These are phyloP conservation scores for Dicerorhinus sumatrensis DNA, from an alignment of 2,113 vertebrate species.

Conservation along the genomic window DNA sequence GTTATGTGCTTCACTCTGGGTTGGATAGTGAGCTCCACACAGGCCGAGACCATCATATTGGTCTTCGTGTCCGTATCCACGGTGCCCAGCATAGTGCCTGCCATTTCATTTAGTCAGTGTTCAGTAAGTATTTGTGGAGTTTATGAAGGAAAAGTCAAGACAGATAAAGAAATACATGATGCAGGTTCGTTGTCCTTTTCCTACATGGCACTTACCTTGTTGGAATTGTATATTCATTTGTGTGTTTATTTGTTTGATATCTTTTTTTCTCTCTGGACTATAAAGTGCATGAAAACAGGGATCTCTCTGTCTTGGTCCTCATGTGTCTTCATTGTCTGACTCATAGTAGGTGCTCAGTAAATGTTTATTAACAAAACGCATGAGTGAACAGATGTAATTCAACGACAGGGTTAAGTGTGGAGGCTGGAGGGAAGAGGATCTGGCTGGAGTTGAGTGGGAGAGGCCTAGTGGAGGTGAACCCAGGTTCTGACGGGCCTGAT, in stretches of 20 bases:
- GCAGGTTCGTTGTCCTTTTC: not conserved
- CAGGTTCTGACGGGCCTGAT: not conserved
- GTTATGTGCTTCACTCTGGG: not conserved
- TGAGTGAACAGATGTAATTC: not conserved
- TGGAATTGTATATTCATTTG: not conserved
- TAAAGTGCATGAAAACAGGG: not conserved
- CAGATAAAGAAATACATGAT: not conserved
- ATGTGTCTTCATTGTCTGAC: constrained; percentile 10
- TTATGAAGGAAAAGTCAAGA: not conserved
- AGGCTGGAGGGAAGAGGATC: not conserved
- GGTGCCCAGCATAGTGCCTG: not conserved
- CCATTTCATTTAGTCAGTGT: not conserved
- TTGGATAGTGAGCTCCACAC: not conserved
- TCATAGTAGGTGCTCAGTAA: not conserved
- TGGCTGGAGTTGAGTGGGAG: not conserved
- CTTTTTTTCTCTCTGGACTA: not conserved
- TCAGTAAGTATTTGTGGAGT: not conserved
- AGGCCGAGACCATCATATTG: accelerated
- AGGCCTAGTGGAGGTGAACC: not conserved
- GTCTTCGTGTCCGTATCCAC: not conserved
- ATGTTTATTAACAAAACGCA: not conserved
- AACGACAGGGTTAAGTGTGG: not conserved
- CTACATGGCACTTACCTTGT: not conserved
- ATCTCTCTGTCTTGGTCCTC: not conserved
- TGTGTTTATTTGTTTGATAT: constrained; percentile 3